Conservation (phyloP, 2,888 invertebrate species). For the Caenorhabditis wallacei region DNA sequence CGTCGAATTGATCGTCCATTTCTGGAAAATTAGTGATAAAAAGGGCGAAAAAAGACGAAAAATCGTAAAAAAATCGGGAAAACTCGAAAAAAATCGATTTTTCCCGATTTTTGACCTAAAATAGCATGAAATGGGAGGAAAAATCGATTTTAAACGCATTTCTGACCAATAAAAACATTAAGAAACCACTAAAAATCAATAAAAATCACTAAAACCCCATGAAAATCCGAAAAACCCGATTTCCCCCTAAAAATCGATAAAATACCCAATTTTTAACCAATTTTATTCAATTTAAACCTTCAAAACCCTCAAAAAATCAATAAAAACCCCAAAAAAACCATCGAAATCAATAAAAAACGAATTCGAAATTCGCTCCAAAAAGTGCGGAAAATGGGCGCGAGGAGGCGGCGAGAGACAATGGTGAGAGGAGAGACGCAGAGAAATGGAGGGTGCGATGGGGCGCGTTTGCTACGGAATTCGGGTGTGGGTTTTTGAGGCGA, state of each 20-base stretch:
- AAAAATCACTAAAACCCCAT: no score
- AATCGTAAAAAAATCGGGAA: not conserved
- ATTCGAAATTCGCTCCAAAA: conserved; percentile 30
- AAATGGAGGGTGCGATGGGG: not conserved
- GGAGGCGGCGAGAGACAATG: conserved; percentile 1
- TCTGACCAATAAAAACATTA: no score
- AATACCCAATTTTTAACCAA: no score
- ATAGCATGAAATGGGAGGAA: not conserved
- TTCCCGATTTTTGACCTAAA: not conserved
- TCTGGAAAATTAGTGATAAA: conserved; percentile 2
- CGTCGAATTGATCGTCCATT: conserved; percentile 19
- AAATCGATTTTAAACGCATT: not conserved
- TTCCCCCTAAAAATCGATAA: no score
- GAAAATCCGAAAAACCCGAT: no score
- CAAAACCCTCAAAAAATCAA: not conserved
- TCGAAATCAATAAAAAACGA: not conserved
- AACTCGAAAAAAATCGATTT: conserved; percentile 7
- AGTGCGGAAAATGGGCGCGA: not conserved
- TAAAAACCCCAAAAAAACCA: not conserved
- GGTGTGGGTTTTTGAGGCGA: no score
- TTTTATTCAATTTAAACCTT: not conserved
- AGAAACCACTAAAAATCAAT: no score
- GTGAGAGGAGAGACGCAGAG: conserved; percentile 23
- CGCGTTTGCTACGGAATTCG: conserved; percentile 40
- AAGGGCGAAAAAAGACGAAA: not conserved